Conservation (phyloP, 2,888 invertebrate species). For the Agapostemon virescens region DNA sequence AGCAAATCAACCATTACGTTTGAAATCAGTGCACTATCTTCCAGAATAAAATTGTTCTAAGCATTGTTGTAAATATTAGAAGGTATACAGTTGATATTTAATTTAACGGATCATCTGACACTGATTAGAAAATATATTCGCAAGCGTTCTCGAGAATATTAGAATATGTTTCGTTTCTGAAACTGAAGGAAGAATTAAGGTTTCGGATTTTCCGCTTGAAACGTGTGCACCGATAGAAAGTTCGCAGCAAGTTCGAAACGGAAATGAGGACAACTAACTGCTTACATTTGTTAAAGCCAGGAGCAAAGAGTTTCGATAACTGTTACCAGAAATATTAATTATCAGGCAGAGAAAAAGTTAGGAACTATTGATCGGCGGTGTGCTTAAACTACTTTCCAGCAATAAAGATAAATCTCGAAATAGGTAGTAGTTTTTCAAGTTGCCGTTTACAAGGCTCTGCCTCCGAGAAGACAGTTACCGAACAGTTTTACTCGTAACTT, state of each 20-base stretch:
- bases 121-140: too few relatives aligned
- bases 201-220: background rate
- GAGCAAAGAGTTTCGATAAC: background rate
- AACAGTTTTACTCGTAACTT: background rate
- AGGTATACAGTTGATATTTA: too few relatives aligned
- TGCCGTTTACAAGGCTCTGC: background rate
- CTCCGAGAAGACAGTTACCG: background rate
- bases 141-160: too few relatives aligned
- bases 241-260: background rate
- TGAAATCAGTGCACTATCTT: background rate
- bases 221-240: background rate
- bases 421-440: background rate
- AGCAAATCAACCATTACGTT: background rate
- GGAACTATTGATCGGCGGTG: background rate
- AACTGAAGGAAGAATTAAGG: background rate
- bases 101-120: too few relatives aligned
- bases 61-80: background rate
- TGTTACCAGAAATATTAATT: slow-evolving; percentile 1
- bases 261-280: slow-evolving; percentile 1
- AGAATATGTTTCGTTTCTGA: background rate
- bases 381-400: background rate
- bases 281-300: background rate
- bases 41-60: background rate
- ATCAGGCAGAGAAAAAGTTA: slow-evolving; percentile 23
- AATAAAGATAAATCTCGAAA: background rate